Evolutionary conservation across 37 sponge, comb jelly and placozoan genomes (phyloP).

Genomic region (Eunapius fragilis): DNA sequence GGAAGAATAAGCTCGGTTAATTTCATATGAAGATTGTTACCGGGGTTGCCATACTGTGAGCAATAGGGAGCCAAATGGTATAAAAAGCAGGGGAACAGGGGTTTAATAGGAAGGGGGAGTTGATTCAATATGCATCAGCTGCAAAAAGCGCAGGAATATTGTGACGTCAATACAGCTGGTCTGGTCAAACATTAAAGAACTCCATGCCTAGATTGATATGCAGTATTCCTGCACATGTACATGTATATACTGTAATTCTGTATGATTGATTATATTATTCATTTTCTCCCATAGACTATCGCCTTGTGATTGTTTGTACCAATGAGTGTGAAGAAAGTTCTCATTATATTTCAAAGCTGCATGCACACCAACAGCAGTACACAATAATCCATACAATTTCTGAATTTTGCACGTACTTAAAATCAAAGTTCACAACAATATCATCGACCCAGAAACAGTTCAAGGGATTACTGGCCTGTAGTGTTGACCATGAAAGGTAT

Average conservation of each 20-base stretch:
- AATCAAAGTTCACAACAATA: conserved; percentile 12
- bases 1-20: too few relatives aligned
- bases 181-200: too few relatives aligned
- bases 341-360: conserved; percentile 54
- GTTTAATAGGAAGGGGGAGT: too few relatives aligned
- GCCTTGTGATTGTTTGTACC: conserved; percentile 69
- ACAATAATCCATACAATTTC: not conserved
- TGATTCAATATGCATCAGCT: too few relatives aligned
- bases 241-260: not conserved
- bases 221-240: too few relatives aligned
- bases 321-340: conserved; percentile 66
- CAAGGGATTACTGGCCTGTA: not conserved
- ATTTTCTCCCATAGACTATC: conserved; percentile 32
- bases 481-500: conserved; percentile 37
- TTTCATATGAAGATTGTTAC: too few relatives aligned
- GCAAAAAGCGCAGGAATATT: too few relatives aligned
- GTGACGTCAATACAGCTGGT: too few relatives aligned
- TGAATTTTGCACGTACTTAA: conserved; percentile 18
- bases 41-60: too few relatives aligned
- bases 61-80: too few relatives aligned
- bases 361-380: conserved; percentile 13
- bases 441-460: not conserved
- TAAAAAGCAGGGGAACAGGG: too few relatives aligned
- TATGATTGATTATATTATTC: not conserved
- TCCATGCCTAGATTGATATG: too few relatives aligned